phyloP scores from a whole-genome alignment of 2,888 invertebrate species.

The Trichacis sp. region DNA sequence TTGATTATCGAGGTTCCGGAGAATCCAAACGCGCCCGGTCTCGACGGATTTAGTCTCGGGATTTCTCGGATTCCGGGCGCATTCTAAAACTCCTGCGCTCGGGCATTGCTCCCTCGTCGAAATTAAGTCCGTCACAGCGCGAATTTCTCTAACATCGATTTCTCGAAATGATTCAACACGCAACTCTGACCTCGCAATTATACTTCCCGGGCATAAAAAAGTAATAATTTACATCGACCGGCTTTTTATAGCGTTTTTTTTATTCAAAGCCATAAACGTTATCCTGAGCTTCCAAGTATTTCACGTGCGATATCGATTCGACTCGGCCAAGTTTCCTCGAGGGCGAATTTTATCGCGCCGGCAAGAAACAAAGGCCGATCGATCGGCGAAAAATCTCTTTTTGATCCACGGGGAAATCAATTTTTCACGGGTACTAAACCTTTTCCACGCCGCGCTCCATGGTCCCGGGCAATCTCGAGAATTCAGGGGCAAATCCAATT shows the following conservation, averaged over 20 bases:
- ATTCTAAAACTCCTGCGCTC: slow-evolving; percentile 34
- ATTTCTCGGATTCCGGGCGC: slow-evolving; percentile 37
- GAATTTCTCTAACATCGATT: too few relatives aligned
- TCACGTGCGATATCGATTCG: background rate
- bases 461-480: too few relatives aligned
- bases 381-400: background rate
- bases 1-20: slow-evolving; percentile 2
- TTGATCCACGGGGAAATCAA: background rate
- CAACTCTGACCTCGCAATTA: background rate
- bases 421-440: background rate
- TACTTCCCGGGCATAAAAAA: too few relatives aligned
- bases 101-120: slow-evolving; percentile 42
- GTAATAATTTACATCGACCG: too few relatives aligned
- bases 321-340: background rate
- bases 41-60: slow-evolving; percentile 23
- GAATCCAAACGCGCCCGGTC: slow-evolving; percentile 14
- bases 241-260: too few relatives aligned
- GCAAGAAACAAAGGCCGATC: background rate
- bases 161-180: too few relatives aligned
- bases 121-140: slow-evolving; percentile 40
- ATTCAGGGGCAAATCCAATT: background rate
- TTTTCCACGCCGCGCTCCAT: background rate
- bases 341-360: background rate
- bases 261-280: background rate
- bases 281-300: slow-evolving; percentile 2